Evolutionary conservation across 2,113 vertebrate species (phyloP).

Genomic region (Onychostruthus taczanowskii): DNA sequence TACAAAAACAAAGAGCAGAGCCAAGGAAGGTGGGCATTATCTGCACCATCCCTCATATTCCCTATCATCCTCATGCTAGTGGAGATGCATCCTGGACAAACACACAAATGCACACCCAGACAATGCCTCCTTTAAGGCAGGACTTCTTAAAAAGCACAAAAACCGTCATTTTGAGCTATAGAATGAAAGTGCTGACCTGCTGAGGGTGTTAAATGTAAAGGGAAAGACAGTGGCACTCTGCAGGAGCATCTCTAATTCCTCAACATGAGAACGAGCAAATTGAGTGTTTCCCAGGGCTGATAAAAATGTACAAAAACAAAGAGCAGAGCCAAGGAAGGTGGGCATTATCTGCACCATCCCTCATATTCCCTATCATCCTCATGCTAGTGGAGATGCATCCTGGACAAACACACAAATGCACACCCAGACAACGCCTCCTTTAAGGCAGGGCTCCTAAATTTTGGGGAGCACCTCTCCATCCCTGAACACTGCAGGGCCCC

Average conservation of each 20-base stretch:
- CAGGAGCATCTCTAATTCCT: not conserved
- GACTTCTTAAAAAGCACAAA: not conserved
- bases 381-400: rapidly evolving
- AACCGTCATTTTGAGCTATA: not conserved
- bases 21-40: not conserved
- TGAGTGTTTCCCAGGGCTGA: not conserved
- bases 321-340: not conserved
- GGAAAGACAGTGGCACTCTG: not conserved
- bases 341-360: not conserved
- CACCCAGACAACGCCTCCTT: too few relatives aligned
- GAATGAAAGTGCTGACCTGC: not conserved
- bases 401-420: not conserved
- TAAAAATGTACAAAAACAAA: not conserved
- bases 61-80: rapidly evolving
- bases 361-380: not conserved
- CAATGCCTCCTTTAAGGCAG: too few relatives aligned
- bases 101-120: not conserved
- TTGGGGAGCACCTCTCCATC: too few relatives aligned
- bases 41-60: too few relatives aligned
- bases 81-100: not conserved
- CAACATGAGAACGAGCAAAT: rapidly evolving
- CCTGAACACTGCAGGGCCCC: rapidly evolving
- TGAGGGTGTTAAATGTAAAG: not conserved
- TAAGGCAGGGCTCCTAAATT: not conserved
- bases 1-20: not conserved